phyloP scores from a whole-genome alignment of 2,797 vertebrate species.

The Parauchenoglanis punctatus region DNA sequence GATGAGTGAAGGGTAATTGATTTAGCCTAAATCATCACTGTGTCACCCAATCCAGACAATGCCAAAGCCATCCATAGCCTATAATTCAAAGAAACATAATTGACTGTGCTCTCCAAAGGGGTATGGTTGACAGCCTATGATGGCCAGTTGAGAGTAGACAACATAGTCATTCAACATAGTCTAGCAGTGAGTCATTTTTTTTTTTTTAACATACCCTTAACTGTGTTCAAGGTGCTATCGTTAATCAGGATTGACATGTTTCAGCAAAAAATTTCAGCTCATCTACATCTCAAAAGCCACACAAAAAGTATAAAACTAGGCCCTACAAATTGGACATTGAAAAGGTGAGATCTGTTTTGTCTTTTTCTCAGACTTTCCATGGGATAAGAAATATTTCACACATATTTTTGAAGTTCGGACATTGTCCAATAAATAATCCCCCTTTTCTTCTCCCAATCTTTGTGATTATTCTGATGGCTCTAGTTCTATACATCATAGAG shows the following conservation, averaged over 20 bases:
- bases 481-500: neutral
- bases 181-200: no score
- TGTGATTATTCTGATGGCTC: neutral
- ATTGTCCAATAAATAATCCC: neutral
- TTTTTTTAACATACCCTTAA: no score
- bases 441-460: neutral
- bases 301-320: neutral
- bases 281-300: neutral
- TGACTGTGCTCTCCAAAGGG: neutral
- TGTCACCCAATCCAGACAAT: conserved; percentile 8
- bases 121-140: no score
- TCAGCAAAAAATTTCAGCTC: neutral
- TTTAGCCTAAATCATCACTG: neutral
- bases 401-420: neutral
- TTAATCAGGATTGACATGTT: no score
- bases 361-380: neutral
- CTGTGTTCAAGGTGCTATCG: no score
- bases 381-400: neutral
- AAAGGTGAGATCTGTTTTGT: neutral
- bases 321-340: neutral
- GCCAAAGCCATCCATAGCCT: neutral
- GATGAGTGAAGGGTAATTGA: neutral
- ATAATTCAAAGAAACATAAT: neutral
- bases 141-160: no score
- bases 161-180: no score